A percentile compares a stretch with the other conserved stretches of the same genome.
These are phyloP conservation scores for Dynastes hyllus DNA, from an alignment of 2,888 invertebrate species.

Conservation along the genomic window DNA sequence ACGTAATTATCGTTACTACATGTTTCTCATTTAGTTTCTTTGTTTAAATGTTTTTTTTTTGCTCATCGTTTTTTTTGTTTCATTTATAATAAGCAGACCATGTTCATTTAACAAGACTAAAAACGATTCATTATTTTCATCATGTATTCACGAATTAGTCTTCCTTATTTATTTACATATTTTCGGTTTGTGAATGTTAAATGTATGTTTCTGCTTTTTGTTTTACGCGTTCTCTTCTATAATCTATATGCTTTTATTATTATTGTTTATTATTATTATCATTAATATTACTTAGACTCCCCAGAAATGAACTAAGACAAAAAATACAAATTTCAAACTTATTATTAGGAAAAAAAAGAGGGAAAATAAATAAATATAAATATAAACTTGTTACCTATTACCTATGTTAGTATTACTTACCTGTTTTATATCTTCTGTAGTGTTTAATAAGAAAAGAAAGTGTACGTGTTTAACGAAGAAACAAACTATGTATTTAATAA, in stretches of 20 bases:
- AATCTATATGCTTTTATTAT: constrained; percentile 36
- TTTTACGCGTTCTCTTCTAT: constrained; percentile 33
- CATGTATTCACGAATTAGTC: constrained; percentile 16
- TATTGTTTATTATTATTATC: constrained; percentile 5
- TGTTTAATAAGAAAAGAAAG: constrained; percentile 27
- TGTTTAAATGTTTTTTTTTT: constrained; percentile 39
- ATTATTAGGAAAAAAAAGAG: constrained; percentile 3
- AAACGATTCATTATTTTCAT: constrained; percentile 38
- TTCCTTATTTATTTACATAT: constrained; percentile 16
- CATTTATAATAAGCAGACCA: constrained; percentile 49
- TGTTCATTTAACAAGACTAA: constrained; percentile 49
- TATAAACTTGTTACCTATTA: constrained; percentile 43
- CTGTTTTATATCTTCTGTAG: constrained; percentile 46
- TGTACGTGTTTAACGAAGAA: constrained; percentile 40
- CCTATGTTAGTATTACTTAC: constrained; percentile 53
- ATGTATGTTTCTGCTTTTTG: constrained; percentile 54
- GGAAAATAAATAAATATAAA: constrained; percentile 27
- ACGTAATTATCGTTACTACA: background rate
- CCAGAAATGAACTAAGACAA: constrained; percentile 26
- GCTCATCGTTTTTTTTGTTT: constrained; percentile 11
- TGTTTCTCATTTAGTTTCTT: constrained; percentile 41
- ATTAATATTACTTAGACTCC: constrained; percentile 35
- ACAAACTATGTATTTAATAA: constrained; percentile 17
- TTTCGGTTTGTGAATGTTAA: constrained; percentile 50
- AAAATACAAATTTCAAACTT: background rate